Base-by-base conservation (phyloP, 2,113 vertebrate species). In the Ondatra zibethicus region DNA sequence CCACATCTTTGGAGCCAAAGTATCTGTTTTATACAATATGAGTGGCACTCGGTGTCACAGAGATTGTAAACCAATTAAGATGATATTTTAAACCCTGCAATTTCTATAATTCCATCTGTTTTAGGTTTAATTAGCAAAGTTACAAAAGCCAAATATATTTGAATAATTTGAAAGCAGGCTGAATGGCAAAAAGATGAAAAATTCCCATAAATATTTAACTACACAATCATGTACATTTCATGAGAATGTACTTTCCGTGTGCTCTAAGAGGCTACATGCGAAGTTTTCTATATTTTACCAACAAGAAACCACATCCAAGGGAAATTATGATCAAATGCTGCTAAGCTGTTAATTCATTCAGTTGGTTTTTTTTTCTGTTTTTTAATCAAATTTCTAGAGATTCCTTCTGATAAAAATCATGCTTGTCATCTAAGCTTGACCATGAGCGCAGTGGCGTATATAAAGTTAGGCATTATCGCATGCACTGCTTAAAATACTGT, bases 41-140 rank as follows among this genome's bases (percentile, higher is more conserved):
- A 98, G 98, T 98, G 97, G 97, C 97, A 98, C 98, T 97, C 95
- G 93, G 98, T 98, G 98, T 99, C 98, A 99, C 98, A 98, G 98
- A 99, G 98, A 99, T 98, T 93, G 94, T 99, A 99, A 99, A 99
- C 98, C 98, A 99, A 99, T 99, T 99, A 99, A 98, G 98, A 98
- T 96, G 98, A 97, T 98, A 99, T 98, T 98, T 98, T 98, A 98
- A 99, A 98, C 98, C 97, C 97, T 98, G 98, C 98, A 98, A 98
- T 98, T 99, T 98, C 98, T 98, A 98, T 98, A 98, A 98, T 98
- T 98, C 98, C 98, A 99, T 99, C 98, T 99, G 98, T 98, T 99
- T 98, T 98, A 97, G 98, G 98, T 98, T 98, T 99, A 99, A 99
- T 99, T 99, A 99, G 98, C 96, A 92, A 98, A 99, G 98, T 98